These are phyloP conservation scores for Eufriesea mexicana DNA, from an alignment of 1,140 invertebrate species.

Conservation along the genomic window DNA sequence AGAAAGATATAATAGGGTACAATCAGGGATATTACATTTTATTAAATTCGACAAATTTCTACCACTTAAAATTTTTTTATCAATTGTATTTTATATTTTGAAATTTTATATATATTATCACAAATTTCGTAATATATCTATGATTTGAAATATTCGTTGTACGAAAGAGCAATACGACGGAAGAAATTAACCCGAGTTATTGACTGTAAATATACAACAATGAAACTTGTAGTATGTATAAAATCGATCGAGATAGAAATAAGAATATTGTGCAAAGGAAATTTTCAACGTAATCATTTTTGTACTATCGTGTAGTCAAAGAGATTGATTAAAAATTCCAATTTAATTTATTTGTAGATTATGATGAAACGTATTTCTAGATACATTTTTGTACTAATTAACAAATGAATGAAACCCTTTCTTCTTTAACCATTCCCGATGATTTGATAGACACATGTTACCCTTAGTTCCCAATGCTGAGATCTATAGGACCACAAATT, in stretches of 20 bases:
- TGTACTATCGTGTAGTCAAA: too few species aligned
- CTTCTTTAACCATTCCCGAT: too few species aligned
- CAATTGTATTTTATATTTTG: neutral
- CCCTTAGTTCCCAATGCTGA: neutral
- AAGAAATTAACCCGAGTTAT: neutral
- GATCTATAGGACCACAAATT: neutral
- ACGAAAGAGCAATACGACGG: neutral
- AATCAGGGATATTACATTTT: neutral
- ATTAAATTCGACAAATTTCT: neutral
- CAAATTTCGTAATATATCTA: neutral
- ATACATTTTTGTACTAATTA: slow-evolving; percentile 3
- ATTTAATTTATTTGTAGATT: neutral
- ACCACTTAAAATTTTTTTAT: neutral
- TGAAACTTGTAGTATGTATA: neutral
- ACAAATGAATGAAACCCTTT: neutral
- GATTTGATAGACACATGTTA: neutral
- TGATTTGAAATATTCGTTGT: neutral
- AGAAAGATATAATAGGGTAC: neutral
- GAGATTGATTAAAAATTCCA: neutral
- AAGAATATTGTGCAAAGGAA: neutral
- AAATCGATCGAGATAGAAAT: neutral
- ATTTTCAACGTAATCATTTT: neutral
- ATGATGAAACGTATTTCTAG: neutral
- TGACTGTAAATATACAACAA: neutral
- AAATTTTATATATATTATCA: neutral